Evolutionary conservation across 2,113 vertebrate species (phyloP).

Genomic region (Cathartes aura): DNA sequence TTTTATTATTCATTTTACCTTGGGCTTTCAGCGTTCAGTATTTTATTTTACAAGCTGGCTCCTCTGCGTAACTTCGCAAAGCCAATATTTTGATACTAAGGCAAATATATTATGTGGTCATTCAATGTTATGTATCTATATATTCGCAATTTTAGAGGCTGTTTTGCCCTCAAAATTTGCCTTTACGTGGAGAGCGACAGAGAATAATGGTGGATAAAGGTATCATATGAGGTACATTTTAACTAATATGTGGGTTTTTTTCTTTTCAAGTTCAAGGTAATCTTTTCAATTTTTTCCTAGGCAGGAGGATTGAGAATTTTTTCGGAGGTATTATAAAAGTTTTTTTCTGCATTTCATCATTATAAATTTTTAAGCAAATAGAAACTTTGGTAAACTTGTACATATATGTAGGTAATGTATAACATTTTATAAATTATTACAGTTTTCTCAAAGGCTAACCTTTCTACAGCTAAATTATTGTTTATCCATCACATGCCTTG

Average conservation of each 20-base stretch:
- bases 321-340: neutral
- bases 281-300: neutral
- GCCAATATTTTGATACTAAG: constrained; percentile 44
- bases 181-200: neutral
- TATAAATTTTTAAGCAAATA: neutral
- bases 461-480: neutral
- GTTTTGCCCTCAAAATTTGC: neutral
- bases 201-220: neutral
- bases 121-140: neutral
- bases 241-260: neutral
- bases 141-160: neutral
- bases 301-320: neutral
- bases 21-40: neutral
- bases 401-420: neutral
- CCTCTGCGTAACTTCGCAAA: constrained; percentile 4
- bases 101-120: constrained; percentile 16
- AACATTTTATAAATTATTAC: neutral
- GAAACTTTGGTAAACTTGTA: neutral
- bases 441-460: neutral
- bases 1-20: constrained; percentile 60
- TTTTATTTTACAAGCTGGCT: constrained; percentile 33
- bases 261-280: neutral
- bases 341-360: neutral
- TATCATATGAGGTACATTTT: neutral
- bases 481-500: neutral